phyloP scores from a whole-genome alignment of 2,888 invertebrate species.

The Podabrus alpinus region DNA sequence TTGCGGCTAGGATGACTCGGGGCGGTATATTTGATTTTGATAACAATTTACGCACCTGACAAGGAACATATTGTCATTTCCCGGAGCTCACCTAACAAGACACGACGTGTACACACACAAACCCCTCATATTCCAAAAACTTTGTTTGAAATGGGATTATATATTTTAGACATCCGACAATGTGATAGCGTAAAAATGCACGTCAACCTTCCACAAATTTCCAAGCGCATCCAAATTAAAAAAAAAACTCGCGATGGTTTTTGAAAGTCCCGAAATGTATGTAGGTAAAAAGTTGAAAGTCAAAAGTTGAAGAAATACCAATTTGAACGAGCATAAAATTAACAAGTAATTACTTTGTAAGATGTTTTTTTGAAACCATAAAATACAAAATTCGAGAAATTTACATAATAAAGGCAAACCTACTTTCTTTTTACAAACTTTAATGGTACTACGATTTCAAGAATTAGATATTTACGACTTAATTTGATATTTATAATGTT shows the following conservation, averaged over 20 bases:
- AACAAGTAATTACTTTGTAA: background rate
- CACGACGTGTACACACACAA: conserved; percentile 26
- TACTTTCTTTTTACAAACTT: conserved; percentile 19
- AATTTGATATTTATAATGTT: conserved; percentile 22
- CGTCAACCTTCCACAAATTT: background rate
- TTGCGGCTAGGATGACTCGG: conserved; percentile 49
- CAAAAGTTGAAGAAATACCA: background rate
- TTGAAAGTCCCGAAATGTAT: background rate
- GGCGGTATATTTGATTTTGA: conserved; percentile 51
- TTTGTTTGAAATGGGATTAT: conserved; percentile 40
- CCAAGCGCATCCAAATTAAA: background rate
- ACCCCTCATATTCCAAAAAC: conserved; percentile 30
- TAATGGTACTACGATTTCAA: conserved; percentile 13
- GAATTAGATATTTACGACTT: conserved; percentile 12
- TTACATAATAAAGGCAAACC: conserved; percentile 8
- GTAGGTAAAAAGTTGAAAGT: background rate
- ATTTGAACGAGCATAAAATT: background rate
- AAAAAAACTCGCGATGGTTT: background rate
- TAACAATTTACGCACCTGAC: conserved; percentile 52
- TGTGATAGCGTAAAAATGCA: background rate
- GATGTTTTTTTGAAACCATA: background rate
- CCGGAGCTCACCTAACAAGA: conserved; percentile 34
- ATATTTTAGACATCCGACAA: conserved; percentile 34
- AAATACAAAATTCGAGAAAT: conserved; percentile 1
- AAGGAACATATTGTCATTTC: conserved; percentile 47